Percentiles rank a stretch among this genome's conserved stretches.
These are phyloP conservation scores for Drosophila bipectinata DNA, from an alignment of 1,140 invertebrate species.

Conservation along the genomic window DNA sequence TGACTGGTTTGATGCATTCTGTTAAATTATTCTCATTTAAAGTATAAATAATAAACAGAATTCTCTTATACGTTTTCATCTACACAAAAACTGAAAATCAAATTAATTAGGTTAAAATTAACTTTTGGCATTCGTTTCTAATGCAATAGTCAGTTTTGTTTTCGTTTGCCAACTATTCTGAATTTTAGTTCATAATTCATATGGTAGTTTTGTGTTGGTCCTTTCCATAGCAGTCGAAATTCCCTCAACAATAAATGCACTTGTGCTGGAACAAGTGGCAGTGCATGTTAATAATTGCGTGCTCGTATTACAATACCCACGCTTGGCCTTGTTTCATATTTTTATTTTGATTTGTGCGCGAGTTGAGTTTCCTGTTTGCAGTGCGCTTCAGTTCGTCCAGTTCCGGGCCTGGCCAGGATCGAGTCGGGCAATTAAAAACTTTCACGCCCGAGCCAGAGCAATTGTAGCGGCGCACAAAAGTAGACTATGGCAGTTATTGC, in stretches of 20 bases:
- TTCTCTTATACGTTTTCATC: constrained; percentile 8
- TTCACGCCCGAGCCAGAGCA: constrained; percentile 37
- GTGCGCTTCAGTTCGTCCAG: constrained; percentile 38
- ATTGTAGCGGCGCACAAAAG: constrained; percentile 44
- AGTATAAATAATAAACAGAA: constrained; percentile 14
- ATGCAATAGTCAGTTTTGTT: constrained; percentile 21
- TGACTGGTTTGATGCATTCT: constrained; percentile 1
- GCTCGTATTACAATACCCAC: constrained; percentile 40
- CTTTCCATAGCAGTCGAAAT: constrained; percentile 40
- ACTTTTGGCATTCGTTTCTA: constrained; percentile 48
- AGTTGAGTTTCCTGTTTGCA: constrained; percentile 46
- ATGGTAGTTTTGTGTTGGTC: neutral
- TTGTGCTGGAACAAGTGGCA: constrained; percentile 29
- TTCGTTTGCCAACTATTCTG: constrained; percentile 19
- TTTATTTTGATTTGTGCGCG: constrained; percentile 48
- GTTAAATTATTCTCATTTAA: constrained; percentile 57
- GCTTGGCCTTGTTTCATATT: constrained; percentile 50
- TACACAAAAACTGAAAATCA: constrained; percentile 1
- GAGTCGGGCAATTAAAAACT: constrained; percentile 51
- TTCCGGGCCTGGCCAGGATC: neutral
- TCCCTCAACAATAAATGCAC: constrained; percentile 34
- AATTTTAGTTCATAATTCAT: constrained; percentile 60
- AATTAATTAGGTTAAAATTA: constrained; percentile 40
- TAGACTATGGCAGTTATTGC: constrained; percentile 54
- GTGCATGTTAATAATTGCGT: constrained; percentile 40